Evolutionary conservation across 1,140 invertebrate species (phyloP).

Genomic region (Drosophila virilis): DNA sequence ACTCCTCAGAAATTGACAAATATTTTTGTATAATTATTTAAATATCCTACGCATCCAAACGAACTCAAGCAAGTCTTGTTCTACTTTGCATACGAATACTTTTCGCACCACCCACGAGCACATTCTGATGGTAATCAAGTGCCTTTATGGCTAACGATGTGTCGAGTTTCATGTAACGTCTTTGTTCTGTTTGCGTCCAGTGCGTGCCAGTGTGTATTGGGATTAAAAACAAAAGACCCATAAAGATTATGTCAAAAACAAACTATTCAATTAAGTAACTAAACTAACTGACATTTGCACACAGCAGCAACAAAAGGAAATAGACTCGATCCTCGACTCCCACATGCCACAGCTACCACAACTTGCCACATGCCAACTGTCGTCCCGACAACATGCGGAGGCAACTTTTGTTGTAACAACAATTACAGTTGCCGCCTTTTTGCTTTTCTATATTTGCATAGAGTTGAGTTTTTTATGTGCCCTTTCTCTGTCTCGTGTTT

Average conservation of each 20-base stretch:
- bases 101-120: slow-evolving; percentile 46
- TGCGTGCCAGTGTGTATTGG: slow-evolving; percentile 39
- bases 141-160: slow-evolving; percentile 71
- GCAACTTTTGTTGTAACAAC: slow-evolving; percentile 68
- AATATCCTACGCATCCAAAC: too few relatives aligned
- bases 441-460: slow-evolving; percentile 69
- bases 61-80: too few relatives aligned
- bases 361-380: slow-evolving; percentile 60
- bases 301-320: slow-evolving; percentile 18
- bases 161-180: slow-evolving; percentile 59
- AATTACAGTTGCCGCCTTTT: slow-evolving; percentile 57
- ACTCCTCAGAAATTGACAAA: too few relatives aligned
- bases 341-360: slow-evolving; percentile 45
- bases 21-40: too few relatives aligned
- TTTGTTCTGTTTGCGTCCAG: slow-evolving; percentile 40
- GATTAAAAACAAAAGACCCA: slow-evolving; percentile 79
- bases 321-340: slow-evolving; percentile 32
- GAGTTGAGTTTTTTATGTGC: slow-evolving; percentile 19
- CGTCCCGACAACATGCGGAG: slow-evolving; percentile 47
- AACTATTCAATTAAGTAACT: slow-evolving; percentile 83
- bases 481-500: background rate
- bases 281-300: slow-evolving; percentile 78
- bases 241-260: slow-evolving; percentile 83
- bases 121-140: slow-evolving; percentile 68
- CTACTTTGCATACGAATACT: slow-evolving; percentile 26